Evolutionary conservation across 2,888 invertebrate species (phyloP), one percentile per base, ranked within the genome.

Genomic region (Pomacea canaliculata): DNA sequence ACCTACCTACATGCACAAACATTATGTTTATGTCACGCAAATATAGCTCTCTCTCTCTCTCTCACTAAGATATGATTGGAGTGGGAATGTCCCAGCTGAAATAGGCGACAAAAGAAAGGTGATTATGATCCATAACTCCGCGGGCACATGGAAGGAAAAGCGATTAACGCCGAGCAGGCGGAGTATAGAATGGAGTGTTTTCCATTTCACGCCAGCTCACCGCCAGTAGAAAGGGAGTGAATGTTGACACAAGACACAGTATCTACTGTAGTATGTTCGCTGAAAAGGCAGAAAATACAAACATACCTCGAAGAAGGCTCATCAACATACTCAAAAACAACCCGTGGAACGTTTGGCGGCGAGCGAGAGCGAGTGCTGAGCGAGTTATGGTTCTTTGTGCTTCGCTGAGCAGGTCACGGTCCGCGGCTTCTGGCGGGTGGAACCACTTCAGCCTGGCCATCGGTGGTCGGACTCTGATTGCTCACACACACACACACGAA

Each of bases 261-360:
- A 56, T 63, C 72, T 72, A 72, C 23, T 63, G 63, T n/a, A 13
- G 72, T 48, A 48, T 46, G n/a, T 19, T 18, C n/a, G 19, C 73
- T 67, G 27, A 68, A 66, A 59, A 73, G 73, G 67, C 73, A 73
- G 67, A 68, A 59, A 73, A 68, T 59, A 73, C 73, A 73, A 68
- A 73, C 73, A 68, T 48, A 37, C 37, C 68, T 46, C 16, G 16
- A 2, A 65, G 48, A 46, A 27, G 16, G n/a, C 67, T 66, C 66
- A 66, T 56, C 73, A 59, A 56, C 66, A 73, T 73, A 37, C 56
- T 46, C 51, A 65, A 63, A 72, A 72, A 63, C 49, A 72, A 72
- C 49, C 9, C 62, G 2, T 5, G 62, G 59, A 62, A 68, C 68
- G 48, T 48, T n/a, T 46, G 3, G 27, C 9, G 68, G 13, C 23